Percentiles rank a stretch among this genome's conserved stretches.
These are phyloP conservation scores for Chymomyza costata DNA, from an alignment of 1,140 invertebrate genomes.

Conservation along the genomic window DNA sequence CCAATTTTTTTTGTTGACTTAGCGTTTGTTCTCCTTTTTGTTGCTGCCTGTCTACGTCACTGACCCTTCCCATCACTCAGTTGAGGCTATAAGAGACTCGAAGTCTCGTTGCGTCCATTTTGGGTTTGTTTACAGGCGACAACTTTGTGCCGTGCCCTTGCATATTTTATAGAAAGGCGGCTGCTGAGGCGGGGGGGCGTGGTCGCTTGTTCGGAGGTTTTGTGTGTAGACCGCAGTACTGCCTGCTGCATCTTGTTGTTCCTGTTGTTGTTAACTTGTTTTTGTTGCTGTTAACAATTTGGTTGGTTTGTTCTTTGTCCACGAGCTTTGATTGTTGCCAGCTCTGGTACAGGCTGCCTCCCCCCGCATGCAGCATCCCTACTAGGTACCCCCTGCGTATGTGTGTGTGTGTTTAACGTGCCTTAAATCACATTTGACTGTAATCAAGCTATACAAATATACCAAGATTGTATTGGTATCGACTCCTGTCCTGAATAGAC, in stretches of 20 bases:
- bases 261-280: slow-evolving; percentile 17
- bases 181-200: slow-evolving; percentile 4
- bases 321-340: slow-evolving; percentile 44
- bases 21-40: too few relatives aligned
- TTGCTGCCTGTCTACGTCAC: slow-evolving; percentile 5
- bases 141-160: slow-evolving; percentile 33
- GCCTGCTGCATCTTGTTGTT: too few relatives aligned
- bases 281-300: slow-evolving; percentile 19
- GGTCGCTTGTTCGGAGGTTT: background rate
- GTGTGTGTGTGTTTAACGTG: slow-evolving; percentile 52
- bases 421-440: slow-evolving; percentile 68
- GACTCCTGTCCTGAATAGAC: too few relatives aligned
- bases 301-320: background rate
- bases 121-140: slow-evolving; percentile 12
- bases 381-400: too few relatives aligned
- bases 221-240: slow-evolving; percentile 3
- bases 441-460: slow-evolving; percentile 69
- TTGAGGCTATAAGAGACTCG: too few relatives aligned
- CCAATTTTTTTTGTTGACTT: too few relatives aligned
- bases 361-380: background rate
- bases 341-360: too few relatives aligned
- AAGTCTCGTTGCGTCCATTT: too few relatives aligned
- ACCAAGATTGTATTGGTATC: background rate
- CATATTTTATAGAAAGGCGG: slow-evolving; percentile 41
- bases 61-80: too few relatives aligned